Evolutionary conservation across 2,888 invertebrate species (phyloP).

Genomic region (Ornithoptera alexandrae): DNA sequence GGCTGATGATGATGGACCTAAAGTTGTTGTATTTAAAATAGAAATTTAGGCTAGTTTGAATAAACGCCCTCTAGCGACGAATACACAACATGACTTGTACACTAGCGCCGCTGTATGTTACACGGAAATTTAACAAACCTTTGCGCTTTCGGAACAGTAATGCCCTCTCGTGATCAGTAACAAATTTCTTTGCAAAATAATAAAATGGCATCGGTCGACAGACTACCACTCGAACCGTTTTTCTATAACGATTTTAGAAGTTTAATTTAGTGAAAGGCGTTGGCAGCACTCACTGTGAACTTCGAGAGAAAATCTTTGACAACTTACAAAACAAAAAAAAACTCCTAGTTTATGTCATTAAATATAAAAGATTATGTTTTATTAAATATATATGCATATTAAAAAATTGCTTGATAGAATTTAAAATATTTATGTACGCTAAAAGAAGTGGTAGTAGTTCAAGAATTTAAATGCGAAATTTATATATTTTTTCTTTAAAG

Average conservation of each 20-base stretch:
- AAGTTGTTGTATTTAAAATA: background rate
- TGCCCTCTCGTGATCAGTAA: background rate
- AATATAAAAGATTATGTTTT: too few relatives aligned
- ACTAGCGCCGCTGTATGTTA: background rate
- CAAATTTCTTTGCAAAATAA: background rate
- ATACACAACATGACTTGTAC: background rate
- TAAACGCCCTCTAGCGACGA: slow-evolving; percentile 4
- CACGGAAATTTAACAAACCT: background rate
- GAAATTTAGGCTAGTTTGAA: background rate
- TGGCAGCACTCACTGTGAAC: background rate
- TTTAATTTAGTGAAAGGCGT: slow-evolving; percentile 4
- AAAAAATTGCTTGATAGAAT: too few relatives aligned
- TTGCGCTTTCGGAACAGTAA: background rate
- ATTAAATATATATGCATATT: too few relatives aligned
- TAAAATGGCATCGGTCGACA: background rate
- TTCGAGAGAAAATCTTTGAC: too few relatives aligned
- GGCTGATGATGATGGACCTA: too few relatives aligned
- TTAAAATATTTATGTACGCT: too few relatives aligned
- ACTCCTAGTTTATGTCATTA: too few relatives aligned
- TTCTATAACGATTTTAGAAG: background rate
- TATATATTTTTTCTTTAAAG: too few relatives aligned
- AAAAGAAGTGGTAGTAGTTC: too few relatives aligned
- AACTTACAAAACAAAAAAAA: too few relatives aligned
- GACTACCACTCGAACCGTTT: background rate
- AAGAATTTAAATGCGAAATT: too few relatives aligned